These are phyloP conservation scores for Dufourea novaeangliae DNA, from an alignment of 1,140 invertebrate genomes.

Conservation along the genomic window DNA sequence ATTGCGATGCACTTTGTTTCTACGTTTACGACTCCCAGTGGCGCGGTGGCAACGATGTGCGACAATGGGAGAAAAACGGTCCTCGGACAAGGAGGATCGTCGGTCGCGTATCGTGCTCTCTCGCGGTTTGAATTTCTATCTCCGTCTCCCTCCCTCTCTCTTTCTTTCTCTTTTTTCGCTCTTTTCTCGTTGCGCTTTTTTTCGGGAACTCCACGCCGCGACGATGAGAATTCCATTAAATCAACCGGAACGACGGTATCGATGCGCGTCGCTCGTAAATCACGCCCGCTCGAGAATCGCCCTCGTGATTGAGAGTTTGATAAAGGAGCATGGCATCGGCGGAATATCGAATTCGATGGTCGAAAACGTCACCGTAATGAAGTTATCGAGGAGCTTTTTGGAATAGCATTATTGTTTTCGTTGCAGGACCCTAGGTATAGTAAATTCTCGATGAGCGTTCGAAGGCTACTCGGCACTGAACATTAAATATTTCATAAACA, in stretches of 20 bases:
- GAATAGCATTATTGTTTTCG: too few relatives aligned
- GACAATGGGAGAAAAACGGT: constrained; percentile 30
- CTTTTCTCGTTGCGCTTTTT: background rate
- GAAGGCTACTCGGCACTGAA: too few relatives aligned
- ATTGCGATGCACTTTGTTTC: constrained; percentile 35
- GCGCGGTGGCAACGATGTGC: background rate
- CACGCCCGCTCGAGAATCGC: constrained; percentile 21
- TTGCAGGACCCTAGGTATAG: too few relatives aligned
- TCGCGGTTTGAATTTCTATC: constrained; percentile 31
- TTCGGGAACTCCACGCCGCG: background rate
- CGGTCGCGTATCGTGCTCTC: background rate
- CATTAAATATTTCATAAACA: too few relatives aligned
- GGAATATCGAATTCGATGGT: constrained; percentile 19
- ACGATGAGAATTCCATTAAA: constrained; percentile 41
- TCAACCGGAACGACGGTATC: constrained; percentile 30
- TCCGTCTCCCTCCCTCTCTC: background rate
- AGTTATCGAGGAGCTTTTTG: background rate
- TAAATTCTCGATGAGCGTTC: too few relatives aligned
- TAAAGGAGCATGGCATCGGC: constrained; percentile 12
- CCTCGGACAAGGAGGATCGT: constrained; percentile 8
- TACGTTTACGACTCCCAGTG: constrained; percentile 22
- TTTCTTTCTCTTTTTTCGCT: background rate
- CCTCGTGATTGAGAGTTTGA: constrained; percentile 11
- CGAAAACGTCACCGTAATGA: background rate
- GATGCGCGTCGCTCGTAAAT: constrained; percentile 25